phyloP scores from a whole-genome alignment of 2,113 vertebrate genomes.

The Phylloscopus trochilus region DNA sequence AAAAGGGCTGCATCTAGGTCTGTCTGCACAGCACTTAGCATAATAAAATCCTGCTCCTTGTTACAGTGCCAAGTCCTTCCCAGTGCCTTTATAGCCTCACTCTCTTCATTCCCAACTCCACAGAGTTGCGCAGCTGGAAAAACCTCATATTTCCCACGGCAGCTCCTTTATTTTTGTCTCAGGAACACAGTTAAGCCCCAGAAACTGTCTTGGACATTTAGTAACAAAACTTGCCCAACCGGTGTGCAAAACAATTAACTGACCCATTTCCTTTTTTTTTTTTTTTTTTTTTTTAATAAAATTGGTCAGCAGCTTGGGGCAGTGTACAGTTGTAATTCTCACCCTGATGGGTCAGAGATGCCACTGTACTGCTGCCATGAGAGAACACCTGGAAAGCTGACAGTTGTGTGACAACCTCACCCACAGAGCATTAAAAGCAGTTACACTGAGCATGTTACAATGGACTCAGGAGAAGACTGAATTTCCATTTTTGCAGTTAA shows the following conservation, averaged over 20 bases:
- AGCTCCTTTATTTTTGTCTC: background rate
- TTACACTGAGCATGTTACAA: fast-evolving
- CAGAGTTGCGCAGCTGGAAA: background rate
- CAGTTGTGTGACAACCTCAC: background rate
- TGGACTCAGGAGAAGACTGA: background rate
- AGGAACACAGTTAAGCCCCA: background rate
- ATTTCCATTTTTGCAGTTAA: background rate
- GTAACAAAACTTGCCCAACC: background rate
- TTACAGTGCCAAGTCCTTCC: background rate
- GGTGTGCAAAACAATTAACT: background rate
- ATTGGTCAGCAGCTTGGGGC: background rate
- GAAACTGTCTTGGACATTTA: background rate
- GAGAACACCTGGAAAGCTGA: background rate
- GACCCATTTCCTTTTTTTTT: background rate
- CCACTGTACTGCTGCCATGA: background rate
- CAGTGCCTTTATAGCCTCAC: background rate
- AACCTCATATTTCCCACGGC: background rate
- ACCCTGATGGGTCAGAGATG: background rate
- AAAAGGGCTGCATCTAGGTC: background rate
- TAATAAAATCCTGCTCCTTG: background rate
- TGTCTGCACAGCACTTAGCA: background rate
- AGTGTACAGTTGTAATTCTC: background rate
- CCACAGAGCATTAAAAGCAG: fast-evolving
- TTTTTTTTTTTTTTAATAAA: background rate
- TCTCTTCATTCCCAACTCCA: background rate